phyloP scores from a whole-genome alignment of 2,113 vertebrate genomes.

The Balaenoptera acutorostrata region DNA sequence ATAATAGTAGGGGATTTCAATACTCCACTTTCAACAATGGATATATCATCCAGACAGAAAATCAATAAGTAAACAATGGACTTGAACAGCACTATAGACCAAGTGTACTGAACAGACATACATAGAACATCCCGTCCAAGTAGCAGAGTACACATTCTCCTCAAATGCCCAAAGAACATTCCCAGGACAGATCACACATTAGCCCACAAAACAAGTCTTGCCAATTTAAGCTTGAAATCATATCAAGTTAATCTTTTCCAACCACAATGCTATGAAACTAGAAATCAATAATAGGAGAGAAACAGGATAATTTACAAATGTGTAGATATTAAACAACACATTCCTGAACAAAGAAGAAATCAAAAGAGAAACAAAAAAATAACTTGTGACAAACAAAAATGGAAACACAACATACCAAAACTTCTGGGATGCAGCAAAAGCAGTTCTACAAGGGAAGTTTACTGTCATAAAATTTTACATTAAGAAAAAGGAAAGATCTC shows the following conservation, averaged over 20 bases:
- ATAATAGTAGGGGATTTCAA: background rate
- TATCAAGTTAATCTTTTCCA: background rate
- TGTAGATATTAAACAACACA: background rate
- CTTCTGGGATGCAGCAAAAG: background rate
- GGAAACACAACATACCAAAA: background rate
- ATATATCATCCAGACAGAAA: background rate
- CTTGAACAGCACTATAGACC: background rate
- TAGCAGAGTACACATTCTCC: background rate
- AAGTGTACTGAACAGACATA: background rate
- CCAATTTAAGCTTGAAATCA: background rate
- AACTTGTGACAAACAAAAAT: background rate
- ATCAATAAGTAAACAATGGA: background rate
- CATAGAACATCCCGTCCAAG: background rate
- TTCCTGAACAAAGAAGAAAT: background rate
- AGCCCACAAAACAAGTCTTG: background rate
- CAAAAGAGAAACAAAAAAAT: background rate
- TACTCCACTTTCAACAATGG: background rate
- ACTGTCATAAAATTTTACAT: background rate
- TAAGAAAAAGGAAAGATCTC: background rate
- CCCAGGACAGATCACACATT: background rate
- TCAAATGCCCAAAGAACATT: background rate
- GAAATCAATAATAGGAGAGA: background rate
- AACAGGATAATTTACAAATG: background rate
- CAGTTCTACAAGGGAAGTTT: background rate
- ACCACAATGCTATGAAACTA: background rate